These are phyloP conservation scores for Leucophenga montana DNA, from an alignment of 2,888 invertebrate species.

Conservation along the genomic window DNA sequence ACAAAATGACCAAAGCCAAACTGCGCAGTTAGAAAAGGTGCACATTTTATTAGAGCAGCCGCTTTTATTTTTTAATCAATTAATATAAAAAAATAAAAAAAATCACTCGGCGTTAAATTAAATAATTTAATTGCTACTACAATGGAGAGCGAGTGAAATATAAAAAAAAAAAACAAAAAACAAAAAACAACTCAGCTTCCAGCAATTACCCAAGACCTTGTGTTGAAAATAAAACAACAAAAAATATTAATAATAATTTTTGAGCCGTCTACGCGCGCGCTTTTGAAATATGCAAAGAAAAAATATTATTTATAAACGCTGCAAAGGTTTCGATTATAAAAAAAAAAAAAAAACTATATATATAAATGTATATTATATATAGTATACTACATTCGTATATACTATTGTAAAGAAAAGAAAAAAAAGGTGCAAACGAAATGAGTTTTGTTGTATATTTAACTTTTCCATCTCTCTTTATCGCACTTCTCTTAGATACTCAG, in stretches of 20 bases:
- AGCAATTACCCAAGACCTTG: constrained; percentile 26
- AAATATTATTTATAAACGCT: constrained; percentile 5
- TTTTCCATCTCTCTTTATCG: constrained; percentile 3
- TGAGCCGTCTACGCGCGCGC: too few species aligned
- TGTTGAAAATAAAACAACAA: constrained; percentile 14
- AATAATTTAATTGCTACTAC: background rate
- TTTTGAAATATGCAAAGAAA: background rate
- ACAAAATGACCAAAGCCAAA: too few species aligned
- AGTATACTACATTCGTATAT: background rate
- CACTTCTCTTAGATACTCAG: constrained; percentile 15
- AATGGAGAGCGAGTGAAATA: too few species aligned
- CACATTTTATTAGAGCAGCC: too few species aligned
- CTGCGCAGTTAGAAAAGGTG: too few species aligned
- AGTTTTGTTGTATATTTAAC: background rate
- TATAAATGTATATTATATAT: background rate
- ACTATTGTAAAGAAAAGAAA: background rate
- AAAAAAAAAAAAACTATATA: background rate
- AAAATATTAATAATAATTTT: background rate
- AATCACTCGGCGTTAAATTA: background rate
- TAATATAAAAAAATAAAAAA: background rate
- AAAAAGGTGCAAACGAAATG: constrained; percentile 13
- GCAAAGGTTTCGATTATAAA: background rate
- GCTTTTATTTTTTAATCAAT: background rate
- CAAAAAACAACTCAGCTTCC: constrained; percentile 1
- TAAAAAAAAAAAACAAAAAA: background rate